Evolutionary conservation across 2,888 invertebrate genomes (phyloP).

Genomic region (Heliconius hortense): DNA sequence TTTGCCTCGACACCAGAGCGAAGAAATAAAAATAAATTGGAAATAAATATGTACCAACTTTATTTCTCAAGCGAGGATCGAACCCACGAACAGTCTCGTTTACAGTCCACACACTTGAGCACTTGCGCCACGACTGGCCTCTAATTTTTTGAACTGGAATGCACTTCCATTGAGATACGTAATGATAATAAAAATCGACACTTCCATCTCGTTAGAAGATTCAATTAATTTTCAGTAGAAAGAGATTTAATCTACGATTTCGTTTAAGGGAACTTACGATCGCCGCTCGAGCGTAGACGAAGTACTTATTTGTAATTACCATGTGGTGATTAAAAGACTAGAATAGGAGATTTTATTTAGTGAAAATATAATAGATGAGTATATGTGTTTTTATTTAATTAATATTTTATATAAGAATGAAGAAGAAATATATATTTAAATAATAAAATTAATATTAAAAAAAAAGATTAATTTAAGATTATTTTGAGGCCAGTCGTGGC

Average conservation of each 20-base stretch:
- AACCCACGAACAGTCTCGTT: no score
- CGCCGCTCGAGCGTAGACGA: slow-evolving; percentile 8
- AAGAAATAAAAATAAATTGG: no score
- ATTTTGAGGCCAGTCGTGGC: no score
- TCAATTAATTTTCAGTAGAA: slow-evolving; percentile 1
- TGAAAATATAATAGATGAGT: neutral
- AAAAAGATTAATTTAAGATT: neutral
- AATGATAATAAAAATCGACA: neutral
- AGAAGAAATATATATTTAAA: no score
- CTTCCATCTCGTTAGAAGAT: neutral
- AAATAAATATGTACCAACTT: no score
- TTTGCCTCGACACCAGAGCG: no score
- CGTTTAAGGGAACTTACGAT: slow-evolving; percentile 7
- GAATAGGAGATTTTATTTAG: neutral
- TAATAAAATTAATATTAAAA: neutral
- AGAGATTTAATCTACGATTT: neutral
- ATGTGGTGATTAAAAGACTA: slow-evolving; percentile 3
- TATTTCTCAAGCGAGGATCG: no score
- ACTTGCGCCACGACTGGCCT: no score
- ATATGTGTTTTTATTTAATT: neutral
- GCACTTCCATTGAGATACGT: neutral
- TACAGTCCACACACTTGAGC: no score
- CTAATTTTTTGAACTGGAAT: no score
- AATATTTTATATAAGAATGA: neutral
- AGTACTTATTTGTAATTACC: neutral